These are phyloP conservation scores for Mythimna ferrago DNA, from an alignment of 2,888 invertebrate species.

Conservation along the genomic window DNA sequence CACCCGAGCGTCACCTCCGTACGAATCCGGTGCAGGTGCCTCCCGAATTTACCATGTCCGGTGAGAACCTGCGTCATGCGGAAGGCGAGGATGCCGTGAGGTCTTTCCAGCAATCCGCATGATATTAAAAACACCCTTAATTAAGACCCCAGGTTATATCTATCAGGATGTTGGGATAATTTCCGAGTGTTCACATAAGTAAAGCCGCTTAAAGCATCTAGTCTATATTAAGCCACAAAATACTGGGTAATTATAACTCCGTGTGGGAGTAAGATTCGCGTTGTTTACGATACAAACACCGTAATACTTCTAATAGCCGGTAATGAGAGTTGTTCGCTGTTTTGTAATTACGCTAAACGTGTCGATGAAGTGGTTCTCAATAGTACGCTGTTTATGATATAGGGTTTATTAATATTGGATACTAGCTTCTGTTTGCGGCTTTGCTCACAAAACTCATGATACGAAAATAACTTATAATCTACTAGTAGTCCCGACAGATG, in stretches of 20 bases:
- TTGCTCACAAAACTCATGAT: neutral
- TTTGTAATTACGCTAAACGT: constrained; percentile 27
- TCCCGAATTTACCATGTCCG: too few species aligned
- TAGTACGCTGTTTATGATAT: constrained; percentile 15
- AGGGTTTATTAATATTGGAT: constrained; percentile 5
- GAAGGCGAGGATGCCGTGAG: too few species aligned
- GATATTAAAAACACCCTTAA: too few species aligned
- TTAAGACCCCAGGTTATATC: too few species aligned
- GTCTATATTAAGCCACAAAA: neutral
- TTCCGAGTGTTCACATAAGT: neutral
- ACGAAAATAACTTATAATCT: too few species aligned
- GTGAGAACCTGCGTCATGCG: too few species aligned
- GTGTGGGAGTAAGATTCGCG: constrained; percentile 20
- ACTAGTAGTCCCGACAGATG: too few species aligned
- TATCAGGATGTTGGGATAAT: neutral
- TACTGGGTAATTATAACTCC: neutral
- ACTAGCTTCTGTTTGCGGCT: too few species aligned
- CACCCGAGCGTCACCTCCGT: too few species aligned
- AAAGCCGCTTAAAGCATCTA: neutral
- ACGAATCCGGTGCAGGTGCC: too few species aligned
- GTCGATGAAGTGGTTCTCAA: constrained; percentile 24
- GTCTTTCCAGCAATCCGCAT: too few species aligned
- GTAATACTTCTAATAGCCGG: constrained; percentile 21
- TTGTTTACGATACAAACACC: constrained; percentile 6
- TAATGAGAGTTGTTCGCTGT: constrained; percentile 7